These are phyloP conservation scores for Drosophila testacea DNA, from an alignment of 2,888 invertebrate genomes.

Conservation along the genomic window DNA sequence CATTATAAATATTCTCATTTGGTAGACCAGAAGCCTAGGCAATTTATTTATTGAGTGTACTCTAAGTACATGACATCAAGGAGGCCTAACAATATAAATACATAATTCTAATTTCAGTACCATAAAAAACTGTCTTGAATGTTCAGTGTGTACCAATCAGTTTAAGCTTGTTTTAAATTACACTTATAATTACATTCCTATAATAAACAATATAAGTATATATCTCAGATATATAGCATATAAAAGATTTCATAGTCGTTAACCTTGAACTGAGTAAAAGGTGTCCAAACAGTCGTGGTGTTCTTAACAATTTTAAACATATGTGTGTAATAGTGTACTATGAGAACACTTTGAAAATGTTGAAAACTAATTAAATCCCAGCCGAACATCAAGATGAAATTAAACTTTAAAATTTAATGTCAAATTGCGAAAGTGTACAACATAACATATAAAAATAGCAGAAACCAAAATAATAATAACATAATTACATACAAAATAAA, in stretches of 20 bases:
- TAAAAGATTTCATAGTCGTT: conserved; percentile 8
- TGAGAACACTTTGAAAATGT: conserved; percentile 17
- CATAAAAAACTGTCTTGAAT: background rate
- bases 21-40: conserved; percentile 16
- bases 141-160: conserved; percentile 13
- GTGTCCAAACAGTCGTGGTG: conserved; percentile 5
- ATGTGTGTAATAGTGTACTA: conserved; percentile 1
- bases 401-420: conserved; percentile 44
- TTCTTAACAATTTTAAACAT: conserved; percentile 19
- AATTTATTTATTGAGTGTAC: conserved; percentile 12
- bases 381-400: conserved; percentile 32
- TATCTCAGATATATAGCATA: background rate
- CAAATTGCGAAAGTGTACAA: conserved; percentile 53
- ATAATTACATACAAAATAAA: conserved; percentile 22
- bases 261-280: conserved; percentile 5
- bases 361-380: conserved; percentile 19
- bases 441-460: conserved; percentile 18
- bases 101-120: conserved; percentile 5
- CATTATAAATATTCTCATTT: conserved; percentile 2
- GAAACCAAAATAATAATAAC: conserved; percentile 9
- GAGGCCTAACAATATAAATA: conserved; percentile 6
- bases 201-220: background rate
- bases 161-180: conserved; percentile 15
- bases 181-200: background rate
- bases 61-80: conserved; percentile 27